Percentiles rank a stretch among this genome's conserved stretches.
Conservation (phyloP, 2,797 vertebrate species). For the Ataeniobius toweri region DNA sequence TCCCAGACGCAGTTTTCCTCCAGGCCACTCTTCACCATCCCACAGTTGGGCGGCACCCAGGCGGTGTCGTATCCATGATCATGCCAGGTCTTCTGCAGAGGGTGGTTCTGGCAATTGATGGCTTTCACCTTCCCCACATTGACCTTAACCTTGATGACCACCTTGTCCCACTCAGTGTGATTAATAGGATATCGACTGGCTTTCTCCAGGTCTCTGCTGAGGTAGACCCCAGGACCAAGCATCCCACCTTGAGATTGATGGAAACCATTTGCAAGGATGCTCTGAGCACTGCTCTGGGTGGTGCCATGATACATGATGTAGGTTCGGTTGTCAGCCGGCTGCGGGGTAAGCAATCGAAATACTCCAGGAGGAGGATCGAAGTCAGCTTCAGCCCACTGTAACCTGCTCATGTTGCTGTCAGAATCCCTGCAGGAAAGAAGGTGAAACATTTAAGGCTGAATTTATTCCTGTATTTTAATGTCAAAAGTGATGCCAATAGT, state of each 20-base stretch:
- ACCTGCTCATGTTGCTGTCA: slow-evolving; percentile 4
- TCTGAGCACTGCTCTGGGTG: accelerated
- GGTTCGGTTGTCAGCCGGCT: accelerated
- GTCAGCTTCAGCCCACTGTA: slow-evolving; percentile 51
- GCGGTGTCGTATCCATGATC: slow-evolving; percentile 38
- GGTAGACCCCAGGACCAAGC: slow-evolving; percentile 73
- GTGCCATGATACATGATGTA: slow-evolving; percentile 80
- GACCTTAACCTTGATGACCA: slow-evolving; percentile 57
- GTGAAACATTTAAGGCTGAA: background rate
- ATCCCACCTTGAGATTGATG: slow-evolving; percentile 35
- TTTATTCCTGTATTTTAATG: background rate
- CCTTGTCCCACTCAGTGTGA: background rate
- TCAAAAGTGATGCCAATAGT: background rate
- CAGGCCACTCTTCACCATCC: slow-evolving; percentile 48
- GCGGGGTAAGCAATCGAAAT: accelerated
- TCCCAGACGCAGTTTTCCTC: slow-evolving; percentile 79
- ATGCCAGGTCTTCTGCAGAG: slow-evolving; percentile 60
- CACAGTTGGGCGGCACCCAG: slow-evolving; percentile 70
- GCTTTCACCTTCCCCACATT: slow-evolving; percentile 68
- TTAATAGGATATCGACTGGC: slow-evolving; percentile 59
- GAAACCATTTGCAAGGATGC: slow-evolving; percentile 41
- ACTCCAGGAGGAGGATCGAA: background rate
- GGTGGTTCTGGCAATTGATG: slow-evolving; percentile 49
- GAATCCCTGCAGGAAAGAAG: background rate
- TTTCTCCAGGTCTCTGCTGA: slow-evolving; percentile 74